These are phyloP conservation scores for Halcyon smyrnensis DNA, from an alignment of 2,797 vertebrate genomes.

Conservation along the genomic window DNA sequence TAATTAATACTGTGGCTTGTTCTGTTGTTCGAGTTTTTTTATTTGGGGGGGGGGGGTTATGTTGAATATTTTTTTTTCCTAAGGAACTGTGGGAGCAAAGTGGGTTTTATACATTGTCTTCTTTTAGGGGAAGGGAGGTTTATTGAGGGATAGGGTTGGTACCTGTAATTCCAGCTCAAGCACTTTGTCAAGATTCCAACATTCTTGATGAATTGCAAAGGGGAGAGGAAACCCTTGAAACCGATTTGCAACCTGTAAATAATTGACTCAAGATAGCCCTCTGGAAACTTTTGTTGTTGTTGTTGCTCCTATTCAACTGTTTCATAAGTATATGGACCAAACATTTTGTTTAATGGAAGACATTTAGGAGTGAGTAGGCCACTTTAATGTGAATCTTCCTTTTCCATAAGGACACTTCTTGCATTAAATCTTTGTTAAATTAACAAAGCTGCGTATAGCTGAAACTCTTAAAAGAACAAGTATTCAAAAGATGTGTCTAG, in stretches of 20 bases:
- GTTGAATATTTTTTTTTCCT: not conserved
- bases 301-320: not conserved
- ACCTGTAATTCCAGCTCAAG: conserved; percentile 35
- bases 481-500: not conserved
- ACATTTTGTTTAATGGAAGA: not conserved
- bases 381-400: not conserved
- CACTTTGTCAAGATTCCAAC: conserved; percentile 2
- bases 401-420: not conserved
- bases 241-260: not conserved
- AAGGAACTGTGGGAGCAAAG: not conserved
- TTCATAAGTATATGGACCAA: not conserved
- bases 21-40: not conserved
- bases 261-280: conserved; percentile 10
- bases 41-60: too few relatives aligned
- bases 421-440: not conserved
- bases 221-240: conserved; percentile 21
- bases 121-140: not conserved
- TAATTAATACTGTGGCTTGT: not conserved
- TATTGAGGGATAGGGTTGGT: not conserved
- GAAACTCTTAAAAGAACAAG: not conserved
- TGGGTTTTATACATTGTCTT: not conserved
- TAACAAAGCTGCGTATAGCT: not conserved
- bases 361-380: not conserved
- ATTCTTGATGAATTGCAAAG: conserved; percentile 21
- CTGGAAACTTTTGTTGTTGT: not conserved